Evolutionary conservation across 2,113 vertebrate species (phyloP), one percentile per base, ranked within the genome.

Genomic region (Dasyornis broadbenti): DNA sequence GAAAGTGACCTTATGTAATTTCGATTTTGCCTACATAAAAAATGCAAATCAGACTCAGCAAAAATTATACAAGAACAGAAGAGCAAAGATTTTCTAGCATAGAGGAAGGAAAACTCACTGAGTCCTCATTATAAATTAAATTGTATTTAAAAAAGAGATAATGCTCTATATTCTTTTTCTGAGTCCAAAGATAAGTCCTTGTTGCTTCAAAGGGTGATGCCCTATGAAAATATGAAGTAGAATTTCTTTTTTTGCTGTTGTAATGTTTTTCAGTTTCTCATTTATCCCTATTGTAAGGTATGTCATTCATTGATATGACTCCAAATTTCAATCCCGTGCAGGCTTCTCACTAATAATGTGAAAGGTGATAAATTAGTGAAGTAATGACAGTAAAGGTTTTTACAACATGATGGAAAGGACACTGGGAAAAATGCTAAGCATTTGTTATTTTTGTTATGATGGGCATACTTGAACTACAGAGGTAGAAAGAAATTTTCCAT

Each of bases 1-100:
- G 59, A 94, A 89, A 90, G 24, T 90, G 70, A 94, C 95, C 78
- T 95, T 87, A 77, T 15, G 4, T 82, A 68, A 14, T 82, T 92
- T 79, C 0, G 1, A 84, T 75, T 96, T 94, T 91, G 39, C 70
- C n/a, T 77, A 45, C 37, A 75, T 53, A 65, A 95, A 82, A 89
- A 71, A 72, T 82, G 42, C 27, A 91, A 92, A 91, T 69, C 26
- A 82, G 27, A 35, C 75, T 87, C 63, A 91, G 40, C 53, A 82
- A 37, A 94, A 85, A 85, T 82, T 89, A 52, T 49, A 24, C 40
- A 64, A 60, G 56, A 84, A 71, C 7, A 1, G 4, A 92, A 69
- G 59, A 90, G 27, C 6, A 75, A 94, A 73, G 37, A 92, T 71
- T 76, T 65, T 66, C 22, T 26, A 76, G 24, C 17, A 60, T 3